Conservation (phyloP, 1,140 invertebrate genomes). For the Aphis craccivora region DNA sequence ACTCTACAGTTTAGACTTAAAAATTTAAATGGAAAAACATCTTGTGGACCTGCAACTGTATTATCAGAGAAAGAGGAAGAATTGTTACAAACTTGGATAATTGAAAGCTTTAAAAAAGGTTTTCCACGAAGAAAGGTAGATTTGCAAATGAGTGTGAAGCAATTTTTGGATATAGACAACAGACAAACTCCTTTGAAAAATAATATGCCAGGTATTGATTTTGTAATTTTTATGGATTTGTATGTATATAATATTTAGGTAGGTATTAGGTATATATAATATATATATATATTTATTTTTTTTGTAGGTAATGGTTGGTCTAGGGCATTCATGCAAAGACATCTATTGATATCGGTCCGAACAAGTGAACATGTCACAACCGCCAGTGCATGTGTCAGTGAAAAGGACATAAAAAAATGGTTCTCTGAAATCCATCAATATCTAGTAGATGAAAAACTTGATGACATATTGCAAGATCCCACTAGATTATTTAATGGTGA, state of each 20-base stretch:
- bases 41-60: not conserved
- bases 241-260: not conserved
- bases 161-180: not conserved
- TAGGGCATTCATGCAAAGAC: not conserved
- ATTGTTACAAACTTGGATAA: not conserved
- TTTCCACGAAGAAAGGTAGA: slow-evolving; percentile 19
- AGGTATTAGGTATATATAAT: too few relatives aligned
- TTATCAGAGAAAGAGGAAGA: not conserved
- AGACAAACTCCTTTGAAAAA: slow-evolving; percentile 11
- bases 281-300: too few relatives aligned
- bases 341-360: not conserved
- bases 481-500: slow-evolving; percentile 61
- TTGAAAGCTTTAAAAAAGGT: not conserved
- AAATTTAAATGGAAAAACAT: not conserved
- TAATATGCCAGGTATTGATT: slow-evolving; percentile 1
- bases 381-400: not conserved
- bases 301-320: not conserved
- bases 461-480: not conserved
- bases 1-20: not conserved
- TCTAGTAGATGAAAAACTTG: not conserved
- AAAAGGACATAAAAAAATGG: slow-evolving; percentile 17
- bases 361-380: slow-evolving; percentile 13
- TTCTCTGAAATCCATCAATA: not conserved
- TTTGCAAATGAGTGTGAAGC: not conserved
- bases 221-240: not conserved